These are phyloP conservation scores for Isotomurus palustris DNA, from an alignment of 2,888 invertebrate species.

Conservation along the genomic window DNA sequence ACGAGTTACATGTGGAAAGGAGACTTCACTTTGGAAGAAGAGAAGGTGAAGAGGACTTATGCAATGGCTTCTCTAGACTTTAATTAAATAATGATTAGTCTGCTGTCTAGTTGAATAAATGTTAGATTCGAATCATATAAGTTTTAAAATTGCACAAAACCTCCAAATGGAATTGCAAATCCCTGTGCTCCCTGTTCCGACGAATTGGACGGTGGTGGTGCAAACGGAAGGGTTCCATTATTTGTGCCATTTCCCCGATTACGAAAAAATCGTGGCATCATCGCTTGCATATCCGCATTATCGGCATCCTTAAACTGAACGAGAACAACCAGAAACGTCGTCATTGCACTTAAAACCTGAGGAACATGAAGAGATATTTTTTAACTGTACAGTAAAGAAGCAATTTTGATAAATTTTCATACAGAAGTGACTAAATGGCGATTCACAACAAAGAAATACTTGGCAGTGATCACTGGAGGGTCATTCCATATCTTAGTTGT, in stretches of 20 bases:
- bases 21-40: neutral
- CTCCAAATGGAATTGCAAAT: too few species aligned
- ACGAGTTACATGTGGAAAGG: neutral
- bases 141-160: too few species aligned
- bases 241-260: too few species aligned
- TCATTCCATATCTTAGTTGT: slow-evolving; percentile 16
- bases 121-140: too few species aligned
- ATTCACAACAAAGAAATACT: slow-evolving; percentile 30
- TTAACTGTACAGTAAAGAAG: neutral
- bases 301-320: slow-evolving; percentile 33
- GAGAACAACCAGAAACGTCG: slow-evolving; percentile 31
- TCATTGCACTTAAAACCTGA: slow-evolving; percentile 27
- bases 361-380: neutral
- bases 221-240: too few species aligned
- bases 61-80: neutral
- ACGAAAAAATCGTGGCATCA: too few species aligned
- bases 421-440: slow-evolving; percentile 32
- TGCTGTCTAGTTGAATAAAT: too few species aligned
- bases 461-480: slow-evolving; percentile 28
- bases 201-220: too few species aligned
- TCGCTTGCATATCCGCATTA: slow-evolving; percentile 9
- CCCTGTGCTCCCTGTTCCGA: too few species aligned
- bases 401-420: slow-evolving; percentile 3
- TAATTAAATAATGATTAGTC: too few species aligned
- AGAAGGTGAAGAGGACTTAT: neutral